Evolutionary conservation across 2,888 invertebrate species (phyloP), one percentile per base, ranked within the genome.

Genomic region (Thecophora atra): DNA sequence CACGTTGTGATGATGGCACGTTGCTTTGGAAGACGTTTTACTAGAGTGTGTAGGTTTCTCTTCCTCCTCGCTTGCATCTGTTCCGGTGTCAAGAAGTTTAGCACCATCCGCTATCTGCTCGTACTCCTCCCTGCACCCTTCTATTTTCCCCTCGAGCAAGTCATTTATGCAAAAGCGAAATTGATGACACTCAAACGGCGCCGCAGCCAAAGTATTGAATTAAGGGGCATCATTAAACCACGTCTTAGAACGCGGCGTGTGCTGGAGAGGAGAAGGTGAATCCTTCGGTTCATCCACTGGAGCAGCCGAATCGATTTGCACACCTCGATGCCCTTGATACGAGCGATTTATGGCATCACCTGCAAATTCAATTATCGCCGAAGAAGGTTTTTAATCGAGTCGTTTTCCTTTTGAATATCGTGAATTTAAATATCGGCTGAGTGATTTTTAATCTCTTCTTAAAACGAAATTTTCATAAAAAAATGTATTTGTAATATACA

Each of bases 311-410:
- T 26, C 17, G 58, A 15, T 58, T n/a, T 54, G 66, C 52, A 54
- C 51, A 1, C 21, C 19, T 24, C 30, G 37, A n/a, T 62, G 15
- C 37, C 19, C n/a, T 56, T 15, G 52, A 30, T 70, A 63, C 51
- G 42, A 17, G 37, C 52, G 63, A 63, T 56, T 70, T 70, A 63
- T 70, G 28, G 58, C 52, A n/a, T 21, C 21, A 15, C 26, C 17
- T 60, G n/a, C 28, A 60, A 70, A 70, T 63, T 37, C 70, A 70
- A 62, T 62, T 70, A 70, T 62, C 62, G 63, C 21, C 51, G 17
- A 15, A 42, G 19, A 26, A 13, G 52, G 6, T 1, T 13, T 52
- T 52, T 52, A 52, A 52, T 19, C 52, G 52, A 52, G 15, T 13
- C 8, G 15, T 13, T 52, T 52, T 52, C 7, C 17, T 52, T 52